Evolutionary conservation across 2,888 invertebrate genomes (phyloP), one percentile per base, ranked within the genome.

Genomic region (Hirudinaria manillensis): DNA sequence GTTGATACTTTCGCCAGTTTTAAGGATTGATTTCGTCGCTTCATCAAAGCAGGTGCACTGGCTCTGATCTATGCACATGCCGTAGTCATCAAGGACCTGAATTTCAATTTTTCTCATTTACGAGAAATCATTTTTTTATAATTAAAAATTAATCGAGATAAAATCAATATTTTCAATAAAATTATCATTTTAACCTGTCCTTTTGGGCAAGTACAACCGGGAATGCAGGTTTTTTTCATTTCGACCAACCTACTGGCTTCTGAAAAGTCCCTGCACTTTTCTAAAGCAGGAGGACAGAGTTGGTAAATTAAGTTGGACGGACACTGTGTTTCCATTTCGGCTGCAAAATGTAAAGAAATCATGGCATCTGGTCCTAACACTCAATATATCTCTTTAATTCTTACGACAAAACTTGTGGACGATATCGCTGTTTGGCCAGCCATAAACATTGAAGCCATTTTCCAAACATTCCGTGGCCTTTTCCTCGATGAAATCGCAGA

Each of bases 131-230:
- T n/a, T n/a, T n/a, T n/a, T n/a, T n/a, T n/a, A n/a, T n/a, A n/a
- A n/a, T n/a, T n/a, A n/a, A n/a, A n/a, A n/a, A n/a, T n/a, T n/a
- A n/a, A n/a, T n/a, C n/a, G n/a, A n/a, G n/a, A n/a, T n/a, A n/a
- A n/a, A 53, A 53, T 16, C 13, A 27, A 61, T 24, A 10, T 29
- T 21, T 16, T n/a, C 24, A 27, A 29, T 16, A 61, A 29, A 61
- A 61, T 61, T 13, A 3, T 68, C 27, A 68, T 24, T 34, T 68
- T 21, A n/a, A 93, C 88, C 0, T 90, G 89, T 0, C 92, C 93
- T 16, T 88, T 86, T 0, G 93, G 92, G 83, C 94, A 94, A 86
- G 91, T 92, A 83, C 94, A 94, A 0, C 94, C 94, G 82, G 93
- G 93, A 74, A 91, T 90, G 81, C 93, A 94, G 3, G 87, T 85